Conservation (phyloP, 2,797 vertebrate species). For the Clarias laeviceps region DNA sequence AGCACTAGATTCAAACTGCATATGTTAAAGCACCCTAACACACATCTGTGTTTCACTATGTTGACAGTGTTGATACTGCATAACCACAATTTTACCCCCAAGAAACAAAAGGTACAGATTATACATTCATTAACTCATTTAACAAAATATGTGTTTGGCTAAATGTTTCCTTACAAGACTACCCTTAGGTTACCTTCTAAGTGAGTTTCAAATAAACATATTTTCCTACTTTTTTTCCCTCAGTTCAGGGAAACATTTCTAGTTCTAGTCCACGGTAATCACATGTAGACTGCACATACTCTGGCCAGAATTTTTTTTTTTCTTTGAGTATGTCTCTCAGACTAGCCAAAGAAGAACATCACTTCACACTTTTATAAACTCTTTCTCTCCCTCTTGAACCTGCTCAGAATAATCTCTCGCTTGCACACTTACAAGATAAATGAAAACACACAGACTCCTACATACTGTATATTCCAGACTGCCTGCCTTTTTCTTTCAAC, state of each 20-base stretch:
- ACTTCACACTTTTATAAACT: conserved; percentile 17
- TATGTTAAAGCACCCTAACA: neutral
- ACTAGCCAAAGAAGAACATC: neutral
- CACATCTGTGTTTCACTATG: conserved; percentile 11
- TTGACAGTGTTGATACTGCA: neutral
- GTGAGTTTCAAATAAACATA: neutral
- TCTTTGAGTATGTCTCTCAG: neutral
- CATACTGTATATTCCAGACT: neutral
- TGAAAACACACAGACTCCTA: conserved; percentile 20
- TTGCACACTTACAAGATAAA: conserved; percentile 5
- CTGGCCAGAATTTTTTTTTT: neutral
- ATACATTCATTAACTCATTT: conserved; percentile 9
- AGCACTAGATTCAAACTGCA: neutral
- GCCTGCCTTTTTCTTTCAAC: neutral
- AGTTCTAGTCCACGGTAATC: neutral
- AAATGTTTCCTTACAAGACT: neutral
- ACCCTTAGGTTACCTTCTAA: neutral
- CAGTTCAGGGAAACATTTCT: neutral
- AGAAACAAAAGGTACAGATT: neutral
- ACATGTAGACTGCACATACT: neutral
- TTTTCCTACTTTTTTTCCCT: neutral
- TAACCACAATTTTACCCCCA: neutral
- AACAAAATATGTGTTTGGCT: conserved; percentile 1
- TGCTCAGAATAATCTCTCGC: neutral
- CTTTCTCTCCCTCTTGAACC: neutral